Conservation (phyloP, 1,140 invertebrate genomes). For the Frieseomelitta varia region DNA sequence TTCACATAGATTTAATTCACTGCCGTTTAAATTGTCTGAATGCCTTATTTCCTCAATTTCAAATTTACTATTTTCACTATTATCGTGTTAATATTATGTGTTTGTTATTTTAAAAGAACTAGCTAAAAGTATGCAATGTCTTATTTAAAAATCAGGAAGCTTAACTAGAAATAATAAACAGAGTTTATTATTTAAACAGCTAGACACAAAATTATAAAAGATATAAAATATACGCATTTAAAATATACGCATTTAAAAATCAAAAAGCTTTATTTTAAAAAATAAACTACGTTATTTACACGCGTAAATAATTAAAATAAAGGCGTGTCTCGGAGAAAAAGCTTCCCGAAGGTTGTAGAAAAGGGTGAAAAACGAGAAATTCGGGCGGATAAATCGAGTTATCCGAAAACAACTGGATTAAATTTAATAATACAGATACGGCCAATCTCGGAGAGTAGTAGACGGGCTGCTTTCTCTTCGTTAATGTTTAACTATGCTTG, state of each 20-base stretch:
- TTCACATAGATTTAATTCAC: background rate
- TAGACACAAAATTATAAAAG: background rate
- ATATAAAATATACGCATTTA: too few species aligned
- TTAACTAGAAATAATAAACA: too few species aligned
- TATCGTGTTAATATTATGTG: too few species aligned
- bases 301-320: too few species aligned
- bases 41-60: background rate
- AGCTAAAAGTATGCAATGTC: too few species aligned
- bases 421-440: conserved; percentile 76
- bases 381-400: conserved; percentile 61
- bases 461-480: conserved; percentile 36
- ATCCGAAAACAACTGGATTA: conserved; percentile 60
- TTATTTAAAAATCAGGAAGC: too few species aligned
- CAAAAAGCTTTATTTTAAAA: background rate
- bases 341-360: conserved; percentile 1
- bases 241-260: background rate
- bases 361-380: conserved; percentile 9
- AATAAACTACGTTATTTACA: background rate
- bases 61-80: too few species aligned
- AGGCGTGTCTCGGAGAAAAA: background rate
- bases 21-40: background rate
- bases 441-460: conserved; percentile 73
- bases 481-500: conserved; percentile 73
- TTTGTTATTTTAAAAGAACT: too few species aligned
- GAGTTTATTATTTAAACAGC: too few species aligned